phyloP scores from a whole-genome alignment of 1,140 invertebrate species.

The Sminthurides bifidus region DNA sequence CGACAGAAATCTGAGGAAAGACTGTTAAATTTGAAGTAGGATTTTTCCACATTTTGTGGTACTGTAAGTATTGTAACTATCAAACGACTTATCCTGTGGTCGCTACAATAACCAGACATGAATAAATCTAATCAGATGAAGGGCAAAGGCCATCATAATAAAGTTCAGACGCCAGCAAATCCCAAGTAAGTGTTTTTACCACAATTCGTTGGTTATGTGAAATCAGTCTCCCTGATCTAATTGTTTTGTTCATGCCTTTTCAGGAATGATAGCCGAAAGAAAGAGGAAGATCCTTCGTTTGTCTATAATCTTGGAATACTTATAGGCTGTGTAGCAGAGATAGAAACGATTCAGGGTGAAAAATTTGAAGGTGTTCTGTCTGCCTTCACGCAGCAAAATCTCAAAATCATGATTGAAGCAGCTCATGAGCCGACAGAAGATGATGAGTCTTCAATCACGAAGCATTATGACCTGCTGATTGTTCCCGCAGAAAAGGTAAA shows the following conservation, averaged over 20 bases:
- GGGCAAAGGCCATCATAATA: conserved; percentile 5
- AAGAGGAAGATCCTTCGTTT: conserved; percentile 19
- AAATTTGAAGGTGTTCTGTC: conserved; percentile 28
- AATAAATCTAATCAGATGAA: background rate
- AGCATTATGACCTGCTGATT: conserved; percentile 28
- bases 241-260: conserved; percentile 1
- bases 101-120: too few species aligned
- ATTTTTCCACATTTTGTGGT: too few species aligned
- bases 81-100: too few species aligned
- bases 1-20: too few species aligned
- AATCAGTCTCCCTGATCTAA: background rate
- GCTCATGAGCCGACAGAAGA: conserved; percentile 25
- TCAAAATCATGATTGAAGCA: conserved; percentile 29
- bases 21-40: too few species aligned
- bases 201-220: background rate
- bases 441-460: conserved; percentile 21
- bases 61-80: too few species aligned
- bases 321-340: conserved; percentile 24
- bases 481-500: conserved; percentile 25
- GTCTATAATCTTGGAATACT: conserved; percentile 28
- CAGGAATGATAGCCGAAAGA: background rate
- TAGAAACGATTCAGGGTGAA: conserved; percentile 15
- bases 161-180: background rate
- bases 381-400: conserved; percentile 10
- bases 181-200: background rate